A percentile compares a stretch with the other conserved stretches of the same genome.
phyloP scores from a whole-genome alignment of 1,140 invertebrate species.

The Drosophila takahashii region DNA sequence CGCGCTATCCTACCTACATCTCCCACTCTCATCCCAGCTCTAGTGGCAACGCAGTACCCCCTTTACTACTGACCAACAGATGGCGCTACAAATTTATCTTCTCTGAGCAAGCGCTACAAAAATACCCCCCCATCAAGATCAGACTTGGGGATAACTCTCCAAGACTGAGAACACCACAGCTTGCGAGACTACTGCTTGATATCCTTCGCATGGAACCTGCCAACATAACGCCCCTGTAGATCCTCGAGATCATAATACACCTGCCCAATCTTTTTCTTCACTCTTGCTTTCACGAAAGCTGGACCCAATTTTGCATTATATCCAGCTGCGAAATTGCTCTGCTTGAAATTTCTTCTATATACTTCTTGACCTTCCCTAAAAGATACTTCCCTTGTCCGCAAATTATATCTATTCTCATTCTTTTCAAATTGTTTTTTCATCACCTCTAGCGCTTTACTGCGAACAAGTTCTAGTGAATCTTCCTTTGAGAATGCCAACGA shows the following conservation, averaged over 20 bases:
- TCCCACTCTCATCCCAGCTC: no score
- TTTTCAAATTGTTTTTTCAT: constrained; percentile 12
- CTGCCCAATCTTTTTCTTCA: constrained; percentile 10
- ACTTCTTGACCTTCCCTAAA: constrained; percentile 20
- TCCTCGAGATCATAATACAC: not conserved
- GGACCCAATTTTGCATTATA: constrained; percentile 27
- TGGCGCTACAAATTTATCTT: no score
- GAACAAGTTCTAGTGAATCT: not conserved
- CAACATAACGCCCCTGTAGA: not conserved
- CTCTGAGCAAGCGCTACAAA: no score
- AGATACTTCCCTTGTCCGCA: not conserved
- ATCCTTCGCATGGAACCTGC: not conserved
- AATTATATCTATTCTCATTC: constrained; percentile 15
- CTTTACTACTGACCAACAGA: no score
- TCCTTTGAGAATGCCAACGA: not conserved
- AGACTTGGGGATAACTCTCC: no score
- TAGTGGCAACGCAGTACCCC: no score
- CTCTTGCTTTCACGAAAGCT: constrained; percentile 11
- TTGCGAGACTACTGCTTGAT: not conserved
- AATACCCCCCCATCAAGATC: no score
- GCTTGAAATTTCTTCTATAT: constrained; percentile 2
- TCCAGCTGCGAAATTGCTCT: constrained; percentile 9
- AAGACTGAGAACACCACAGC: no score
- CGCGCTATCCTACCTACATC: no score
- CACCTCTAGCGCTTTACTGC: not conserved